Evolutionary conservation across 2,888 invertebrate species (phyloP), one percentile per base, ranked within the genome.

Genomic region (Leptura quadrifasciata): DNA sequence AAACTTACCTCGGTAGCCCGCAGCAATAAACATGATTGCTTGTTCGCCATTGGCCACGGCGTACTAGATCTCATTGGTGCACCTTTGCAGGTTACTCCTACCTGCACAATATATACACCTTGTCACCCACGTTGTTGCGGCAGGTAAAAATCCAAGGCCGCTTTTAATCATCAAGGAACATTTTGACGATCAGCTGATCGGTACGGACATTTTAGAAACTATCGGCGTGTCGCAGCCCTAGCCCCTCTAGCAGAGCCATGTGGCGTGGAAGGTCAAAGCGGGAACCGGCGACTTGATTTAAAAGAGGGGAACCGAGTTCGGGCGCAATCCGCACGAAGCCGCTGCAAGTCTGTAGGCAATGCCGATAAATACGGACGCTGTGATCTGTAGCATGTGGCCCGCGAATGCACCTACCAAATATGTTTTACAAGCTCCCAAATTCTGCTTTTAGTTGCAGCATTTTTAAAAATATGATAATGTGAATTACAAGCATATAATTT

Each of bases 61-160:
- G 79, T 83, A 82, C 78, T 82, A 82, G 80, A 81, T 85, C 86
- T 85, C 84, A 89, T 89, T 89, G 89, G 89, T 87, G 86, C 88
- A 88, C 88, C 88, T 88, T 83, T 80, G 81, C 88, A 87, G 88
- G 88, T 86, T 83, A 89, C 89, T 87, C 89, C 89, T 89, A 89
- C 89, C 88, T 88, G 88, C 81, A 76, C 77, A 80, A 74, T 80
- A 76, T 67, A 68, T 77, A 80, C 81, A 81, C 80, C 81, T 84
- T 79, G 77, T 63, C 75, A 80, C 78, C 76, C 80, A 65, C 76
- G 64, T 47, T 72, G 71, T 55, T 21, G 60, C 12, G 65, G 76
- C 77, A 77, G 78, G 79, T 78, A 64, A 72, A 72, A 76, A 55
- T 61, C 60, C 80, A 78, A 78, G 79, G 80, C 78, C 79, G 75